Percentiles rank a stretch among this genome's conserved stretches.
Conservation (phyloP, 2,888 invertebrate genomes). For the Apoda limacodes region DNA sequence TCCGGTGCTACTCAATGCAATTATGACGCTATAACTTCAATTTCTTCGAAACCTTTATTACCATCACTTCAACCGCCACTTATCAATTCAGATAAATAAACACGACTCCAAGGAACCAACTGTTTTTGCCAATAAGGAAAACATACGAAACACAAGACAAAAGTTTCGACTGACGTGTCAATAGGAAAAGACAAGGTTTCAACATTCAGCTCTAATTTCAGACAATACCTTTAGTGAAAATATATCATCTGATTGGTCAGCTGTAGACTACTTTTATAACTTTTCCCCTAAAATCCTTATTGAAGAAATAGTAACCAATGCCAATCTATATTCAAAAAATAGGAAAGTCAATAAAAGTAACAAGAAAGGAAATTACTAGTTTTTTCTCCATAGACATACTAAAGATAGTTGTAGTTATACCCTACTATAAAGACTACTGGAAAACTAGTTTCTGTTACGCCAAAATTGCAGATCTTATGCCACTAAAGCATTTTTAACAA, state of each 20-base stretch:
- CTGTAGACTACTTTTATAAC: slow-evolving; percentile 8
- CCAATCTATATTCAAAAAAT: slow-evolving; percentile 11
- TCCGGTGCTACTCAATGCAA: no score
- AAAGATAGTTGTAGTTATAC: slow-evolving; percentile 15
- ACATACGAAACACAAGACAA: no score
- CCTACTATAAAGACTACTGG: slow-evolving; percentile 17
- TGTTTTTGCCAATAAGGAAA: no score
- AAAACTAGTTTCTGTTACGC: slow-evolving; percentile 9
- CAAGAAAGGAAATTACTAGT: slow-evolving; percentile 12
- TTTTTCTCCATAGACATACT: slow-evolving; percentile 16
- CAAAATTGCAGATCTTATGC: slow-evolving; percentile 13
- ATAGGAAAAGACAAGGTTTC: slow-evolving; percentile 7
- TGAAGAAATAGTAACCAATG: slow-evolving; percentile 10
- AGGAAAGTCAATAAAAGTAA: slow-evolving; percentile 13
- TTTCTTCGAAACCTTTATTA: no score
- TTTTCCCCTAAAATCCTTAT: no score
- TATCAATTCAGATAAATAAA: no score
- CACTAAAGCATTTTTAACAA: slow-evolving; percentile 15
- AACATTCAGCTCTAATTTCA: slow-evolving; percentile 1
- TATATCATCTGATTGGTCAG: slow-evolving; percentile 7
- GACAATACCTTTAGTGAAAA: no score
- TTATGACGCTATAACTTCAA: no score
- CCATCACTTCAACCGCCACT: no score
- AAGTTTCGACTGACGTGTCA: slow-evolving; percentile 8
- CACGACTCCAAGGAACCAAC: no score